Conservation (phyloP, 2,113 vertebrate species). For the Perca schrenkii region DNA sequence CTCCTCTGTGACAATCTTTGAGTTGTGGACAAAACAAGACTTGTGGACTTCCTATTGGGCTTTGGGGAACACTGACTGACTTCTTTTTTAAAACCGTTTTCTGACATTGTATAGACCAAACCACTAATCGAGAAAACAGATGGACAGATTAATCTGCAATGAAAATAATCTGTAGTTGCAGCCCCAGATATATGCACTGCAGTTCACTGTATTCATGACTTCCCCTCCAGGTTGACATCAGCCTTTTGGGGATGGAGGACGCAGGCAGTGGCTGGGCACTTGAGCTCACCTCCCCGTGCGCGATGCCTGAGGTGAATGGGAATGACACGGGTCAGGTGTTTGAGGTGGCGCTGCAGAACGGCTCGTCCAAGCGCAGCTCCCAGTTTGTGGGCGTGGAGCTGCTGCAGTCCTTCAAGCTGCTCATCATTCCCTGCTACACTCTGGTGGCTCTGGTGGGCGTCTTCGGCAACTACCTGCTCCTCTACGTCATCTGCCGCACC, state of each 20-base stretch:
- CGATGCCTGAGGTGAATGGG: conserved; percentile 32
- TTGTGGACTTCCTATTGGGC: too few relatives aligned
- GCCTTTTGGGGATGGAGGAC: conserved; percentile 74
- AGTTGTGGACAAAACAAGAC: too few relatives aligned
- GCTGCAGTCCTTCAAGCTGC: conserved; percentile 89
- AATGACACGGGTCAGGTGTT: conserved; percentile 73
- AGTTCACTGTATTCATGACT: neutral
- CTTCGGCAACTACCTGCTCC: conserved; percentile 90
- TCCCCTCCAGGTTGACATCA: conserved; percentile 31
- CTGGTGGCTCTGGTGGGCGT: conserved; percentile 88
- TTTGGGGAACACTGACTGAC: too few relatives aligned
- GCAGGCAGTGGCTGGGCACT: conserved; percentile 70
- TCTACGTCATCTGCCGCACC: conserved; percentile 90
- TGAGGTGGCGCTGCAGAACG: conserved; percentile 82
- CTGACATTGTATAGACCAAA: too few relatives aligned
- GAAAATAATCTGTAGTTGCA: too few relatives aligned
- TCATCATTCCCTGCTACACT: conserved; percentile 91
- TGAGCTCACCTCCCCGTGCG: conserved; percentile 53
- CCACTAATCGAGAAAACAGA: too few relatives aligned
- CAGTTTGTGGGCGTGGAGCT: conserved; percentile 89
- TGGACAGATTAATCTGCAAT: too few relatives aligned
- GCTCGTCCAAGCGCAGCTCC: conserved; percentile 80
- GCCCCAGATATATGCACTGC: neutral
- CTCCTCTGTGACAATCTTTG: too few relatives aligned
- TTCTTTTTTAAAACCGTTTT: too few relatives aligned